Conservation (phyloP, 2,113 vertebrate genomes). For the Elachura formosa region DNA sequence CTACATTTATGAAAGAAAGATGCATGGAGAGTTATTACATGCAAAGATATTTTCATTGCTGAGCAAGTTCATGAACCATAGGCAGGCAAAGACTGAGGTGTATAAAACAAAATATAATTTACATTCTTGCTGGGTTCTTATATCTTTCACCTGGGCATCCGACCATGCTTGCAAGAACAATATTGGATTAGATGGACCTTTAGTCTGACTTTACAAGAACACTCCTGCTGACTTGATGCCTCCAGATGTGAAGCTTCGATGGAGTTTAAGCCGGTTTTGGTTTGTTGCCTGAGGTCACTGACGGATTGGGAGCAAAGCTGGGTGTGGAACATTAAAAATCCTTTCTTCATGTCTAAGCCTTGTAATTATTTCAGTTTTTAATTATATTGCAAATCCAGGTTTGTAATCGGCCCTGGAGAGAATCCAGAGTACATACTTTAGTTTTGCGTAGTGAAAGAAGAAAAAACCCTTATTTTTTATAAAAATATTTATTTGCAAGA, state of each 20-base stretch:
- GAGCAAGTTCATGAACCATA: neutral
- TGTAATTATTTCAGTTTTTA: slow-evolving; percentile 50
- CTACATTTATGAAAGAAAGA: neutral
- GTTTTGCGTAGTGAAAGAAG: no score
- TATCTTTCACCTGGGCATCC: neutral
- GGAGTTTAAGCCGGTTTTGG: neutral
- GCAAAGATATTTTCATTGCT: neutral
- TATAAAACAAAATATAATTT: neutral
- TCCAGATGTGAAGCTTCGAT: slow-evolving; percentile 10
- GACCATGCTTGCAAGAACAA: neutral
- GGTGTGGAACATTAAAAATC: slow-evolving; percentile 33
- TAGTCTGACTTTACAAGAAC: neutral
- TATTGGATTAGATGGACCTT: neutral
- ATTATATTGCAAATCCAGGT: slow-evolving; percentile 15
- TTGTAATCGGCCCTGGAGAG: slow-evolving; percentile 26
- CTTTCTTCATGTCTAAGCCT: slow-evolving; percentile 27
- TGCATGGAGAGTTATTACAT: neutral
- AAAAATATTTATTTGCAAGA: neutral
- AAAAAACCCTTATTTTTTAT: no score
- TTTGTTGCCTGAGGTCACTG: slow-evolving; percentile 31
- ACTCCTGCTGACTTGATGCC: neutral
- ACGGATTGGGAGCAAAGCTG: neutral
- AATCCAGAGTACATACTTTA: neutral
- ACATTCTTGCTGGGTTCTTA: neutral
- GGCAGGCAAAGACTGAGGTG: neutral